Evolutionary conservation across 2,797 vertebrate species (phyloP), one percentile per base, ranked within the genome.

Genomic region (Bucorvus abyssinicus): DNA sequence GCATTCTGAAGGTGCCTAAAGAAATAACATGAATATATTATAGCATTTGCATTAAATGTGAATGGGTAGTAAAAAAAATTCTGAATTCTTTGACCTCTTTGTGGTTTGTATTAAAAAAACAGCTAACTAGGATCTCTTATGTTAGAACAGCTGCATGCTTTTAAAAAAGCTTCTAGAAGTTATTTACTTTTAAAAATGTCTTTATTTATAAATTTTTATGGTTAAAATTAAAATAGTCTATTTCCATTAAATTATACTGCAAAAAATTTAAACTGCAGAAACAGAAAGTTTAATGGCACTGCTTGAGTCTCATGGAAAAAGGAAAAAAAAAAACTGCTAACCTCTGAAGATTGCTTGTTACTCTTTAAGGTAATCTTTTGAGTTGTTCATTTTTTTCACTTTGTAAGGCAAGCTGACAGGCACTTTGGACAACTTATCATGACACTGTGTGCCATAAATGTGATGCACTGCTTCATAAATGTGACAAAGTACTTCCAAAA

Each of bases 401-500:
- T 80, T 90, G 27, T 50, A 78, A 94, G 70, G 78, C n/a, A 90
- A 96, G 60, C 92, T 97, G 64, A 95, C 95, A 97, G 95, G 96
- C 89, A 96, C 93, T 97, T 96, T 94, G 94, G 95, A 95, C 87
- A 96, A 94, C 95, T 97, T 96, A 92, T 83, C 50, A 61, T 93
- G 95, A 97, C 96, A 96, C 17, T 21, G 38, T 70, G 84, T 94
- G 92, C 94, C 84, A 94, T 97, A 97, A 97, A 97, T 21, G 60
- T 96, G 95, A 96, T 92, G 55, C 93, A 79, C 42, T 82, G 84
- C 93, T 95, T 92, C 92, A 96, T 98, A 96, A 98, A 97, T 23
- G 74, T 97, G 96, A 97, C 94, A 95, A 87, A 97, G 60, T 38
- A 71, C 74, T 97, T 96, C 73, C 95, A 92, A 97, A 98, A 96